Percentiles rank a stretch among this genome's conserved stretches.
Conservation (phyloP, 2,888 invertebrate species). For the Agrochola litura region DNA sequence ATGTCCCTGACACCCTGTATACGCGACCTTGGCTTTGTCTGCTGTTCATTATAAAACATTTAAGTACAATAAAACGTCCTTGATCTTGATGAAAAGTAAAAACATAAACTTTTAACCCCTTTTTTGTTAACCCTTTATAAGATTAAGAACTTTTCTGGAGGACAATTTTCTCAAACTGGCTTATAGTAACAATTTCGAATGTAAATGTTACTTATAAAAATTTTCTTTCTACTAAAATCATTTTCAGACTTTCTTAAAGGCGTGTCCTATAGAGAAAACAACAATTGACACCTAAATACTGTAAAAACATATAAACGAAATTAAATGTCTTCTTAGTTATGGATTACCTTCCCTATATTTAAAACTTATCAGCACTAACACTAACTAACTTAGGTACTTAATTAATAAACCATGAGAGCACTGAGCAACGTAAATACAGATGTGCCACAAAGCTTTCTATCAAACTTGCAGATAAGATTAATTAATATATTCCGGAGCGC, state of each 20-base stretch:
- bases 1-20: no score
- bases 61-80: background rate
- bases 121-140: background rate
- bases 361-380: slow-evolving; percentile 24
- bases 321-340: background rate
- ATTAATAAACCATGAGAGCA: slow-evolving; percentile 51
- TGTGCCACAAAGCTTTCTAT: slow-evolving; percentile 56
- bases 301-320: background rate
- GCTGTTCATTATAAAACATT: no score
- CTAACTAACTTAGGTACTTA: slow-evolving; percentile 2
- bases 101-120: background rate
- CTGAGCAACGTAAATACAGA: slow-evolving; percentile 49
- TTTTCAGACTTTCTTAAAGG: background rate
- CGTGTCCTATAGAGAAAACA: background rate
- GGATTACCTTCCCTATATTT: background rate
- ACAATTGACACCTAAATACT: background rate
- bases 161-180: background rate
- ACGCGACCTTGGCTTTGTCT: background rate
- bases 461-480: slow-evolving; percentile 65
- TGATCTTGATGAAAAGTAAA: background rate
- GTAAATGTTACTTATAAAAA: background rate
- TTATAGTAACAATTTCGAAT: background rate
- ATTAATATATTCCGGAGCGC: slow-evolving; percentile 58
- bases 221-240: background rate
- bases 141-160: background rate